Base-by-base conservation (phyloP, 2,888 invertebrate genomes). In the Tiliacea citrago region DNA sequence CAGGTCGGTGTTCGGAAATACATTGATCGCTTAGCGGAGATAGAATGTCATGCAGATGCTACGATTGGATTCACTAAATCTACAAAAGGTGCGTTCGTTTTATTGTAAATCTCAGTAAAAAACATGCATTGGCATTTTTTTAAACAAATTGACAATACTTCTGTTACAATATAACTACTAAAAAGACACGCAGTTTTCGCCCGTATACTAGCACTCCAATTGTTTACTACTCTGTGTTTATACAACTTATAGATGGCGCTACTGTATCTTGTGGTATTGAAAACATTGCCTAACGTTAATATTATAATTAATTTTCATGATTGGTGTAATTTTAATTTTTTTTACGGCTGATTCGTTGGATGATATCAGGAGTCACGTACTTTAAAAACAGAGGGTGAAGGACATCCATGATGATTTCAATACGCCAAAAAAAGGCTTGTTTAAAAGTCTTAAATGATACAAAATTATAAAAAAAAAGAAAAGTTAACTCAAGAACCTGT, bases 241-340 rank as follows among this genome's bases (percentile, higher is more conserved):
- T 62, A 73, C n/a, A 68, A 63, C 55, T 73, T 72, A 66, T n/a
- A 81, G 77, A 55, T 79, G 82, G 72, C 79, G 84, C 53, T 71
- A 80, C 75, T 80, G 75, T 76, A 8, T 63, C 21, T 63, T 75
- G 61, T 70, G 24, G 18, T 13, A 13, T 77, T 63, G 3, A 49
- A 2, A 71, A 85, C 61, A 73, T 73, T 68, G 82, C 77, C 71
- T 81, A 76, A 76, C 68, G 35, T 61, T 71, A 47, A 24, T 12
- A 45, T 57, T 63, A 8, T 8, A 10, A 16, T 66, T 29, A 9
- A 13, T 49, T 82, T 57, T 47, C 12, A 18, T 18, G 6, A 76
- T 82, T 66, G 68, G 66, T n/a, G 39, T 5, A 39, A 39, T 39
- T 39, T 39, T n/a, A n/a, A 4, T 2, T 39, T 39, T 39, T 39